phyloP scores from a whole-genome alignment of 2,888 invertebrate genomes.

The Notocelia uddmanniana region DNA sequence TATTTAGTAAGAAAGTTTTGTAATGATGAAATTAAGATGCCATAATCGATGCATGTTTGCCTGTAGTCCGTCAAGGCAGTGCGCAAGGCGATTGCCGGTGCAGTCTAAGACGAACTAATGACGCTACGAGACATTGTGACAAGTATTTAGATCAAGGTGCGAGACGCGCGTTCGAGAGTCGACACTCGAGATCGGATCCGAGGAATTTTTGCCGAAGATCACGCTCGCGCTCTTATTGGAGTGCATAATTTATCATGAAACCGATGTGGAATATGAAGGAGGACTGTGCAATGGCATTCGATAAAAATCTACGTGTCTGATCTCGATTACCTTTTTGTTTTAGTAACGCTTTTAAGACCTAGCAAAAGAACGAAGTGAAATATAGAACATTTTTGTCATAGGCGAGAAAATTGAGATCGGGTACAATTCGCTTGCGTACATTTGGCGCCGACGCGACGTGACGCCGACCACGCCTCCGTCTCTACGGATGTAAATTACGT shows the following conservation, averaged over 20 bases:
- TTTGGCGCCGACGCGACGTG: conserved; percentile 79
- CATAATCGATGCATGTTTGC: conserved; percentile 42
- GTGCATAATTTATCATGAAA: conserved; percentile 72
- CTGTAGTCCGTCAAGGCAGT: conserved; percentile 46
- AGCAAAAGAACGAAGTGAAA: background rate
- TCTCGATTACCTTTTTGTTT: background rate
- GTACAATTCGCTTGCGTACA: conserved; percentile 70
- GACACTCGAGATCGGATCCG: conserved; percentile 70
- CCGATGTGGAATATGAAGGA: conserved; percentile 63
- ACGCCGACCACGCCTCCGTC: conserved; percentile 77
- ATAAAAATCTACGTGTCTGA: background rate
- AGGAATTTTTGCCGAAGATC: conserved; percentile 80
- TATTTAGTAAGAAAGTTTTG: conserved; percentile 14
- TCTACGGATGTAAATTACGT: conserved; percentile 66
- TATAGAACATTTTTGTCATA: conserved; percentile 47
- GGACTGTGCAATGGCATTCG: conserved; percentile 50
- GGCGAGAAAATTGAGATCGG: conserved; percentile 59
- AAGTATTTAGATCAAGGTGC: conserved; percentile 86
- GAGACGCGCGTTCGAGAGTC: conserved; percentile 81
- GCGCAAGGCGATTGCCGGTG: conserved; percentile 55
- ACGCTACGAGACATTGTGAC: conserved; percentile 80
- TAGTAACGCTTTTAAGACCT: background rate
- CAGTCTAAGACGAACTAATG: conserved; percentile 68
- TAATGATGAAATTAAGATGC: conserved; percentile 31
- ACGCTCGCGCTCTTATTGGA: conserved; percentile 67